phyloP scores from a whole-genome alignment of 35 echinoderm and acorn worm species.

The Lytechinus variegatus region DNA sequence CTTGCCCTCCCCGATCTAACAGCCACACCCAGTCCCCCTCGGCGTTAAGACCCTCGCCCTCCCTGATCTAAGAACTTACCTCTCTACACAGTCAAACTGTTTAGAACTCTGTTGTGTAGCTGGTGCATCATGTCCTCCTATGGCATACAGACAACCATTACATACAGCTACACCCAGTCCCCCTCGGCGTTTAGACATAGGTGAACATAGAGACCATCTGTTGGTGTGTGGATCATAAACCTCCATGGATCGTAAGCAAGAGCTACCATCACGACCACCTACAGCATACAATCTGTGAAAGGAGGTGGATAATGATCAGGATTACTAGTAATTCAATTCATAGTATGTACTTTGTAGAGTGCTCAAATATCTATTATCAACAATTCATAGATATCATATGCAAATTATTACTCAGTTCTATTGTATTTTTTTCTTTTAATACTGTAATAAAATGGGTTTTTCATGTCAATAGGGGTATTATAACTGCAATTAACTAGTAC shows the following conservation, averaged over 20 bases:
- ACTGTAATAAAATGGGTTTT: no score
- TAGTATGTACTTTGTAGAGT: no score
- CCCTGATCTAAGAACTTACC: constrained; percentile 54
- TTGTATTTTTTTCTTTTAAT: no score
- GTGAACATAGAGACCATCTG: constrained; percentile 87
- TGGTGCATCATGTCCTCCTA: constrained; percentile 93
- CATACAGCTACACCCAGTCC: constrained; percentile 84
- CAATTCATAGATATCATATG: no score
- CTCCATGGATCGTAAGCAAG: constrained; percentile 84
- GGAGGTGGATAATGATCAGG: not conserved
- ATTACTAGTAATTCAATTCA: no score
- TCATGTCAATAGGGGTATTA: no score
- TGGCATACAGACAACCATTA: constrained; percentile 85
- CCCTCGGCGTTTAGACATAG: constrained; percentile 81
- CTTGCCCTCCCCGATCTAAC: no score
- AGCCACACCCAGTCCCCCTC: no score
- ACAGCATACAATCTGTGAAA: constrained; percentile 82
- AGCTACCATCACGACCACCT: constrained; percentile 88
- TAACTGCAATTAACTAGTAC: no score
- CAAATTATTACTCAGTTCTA: no score
- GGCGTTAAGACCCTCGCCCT: no score
- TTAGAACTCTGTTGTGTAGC: constrained; percentile 84
- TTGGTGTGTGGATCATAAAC: constrained; percentile 92
- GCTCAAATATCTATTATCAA: no score
- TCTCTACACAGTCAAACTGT: constrained; percentile 96